Evolutionary conservation across 64 coral and sea anemone species (phyloP).

Genomic region (Dendrophyllia cribrosa): DNA sequence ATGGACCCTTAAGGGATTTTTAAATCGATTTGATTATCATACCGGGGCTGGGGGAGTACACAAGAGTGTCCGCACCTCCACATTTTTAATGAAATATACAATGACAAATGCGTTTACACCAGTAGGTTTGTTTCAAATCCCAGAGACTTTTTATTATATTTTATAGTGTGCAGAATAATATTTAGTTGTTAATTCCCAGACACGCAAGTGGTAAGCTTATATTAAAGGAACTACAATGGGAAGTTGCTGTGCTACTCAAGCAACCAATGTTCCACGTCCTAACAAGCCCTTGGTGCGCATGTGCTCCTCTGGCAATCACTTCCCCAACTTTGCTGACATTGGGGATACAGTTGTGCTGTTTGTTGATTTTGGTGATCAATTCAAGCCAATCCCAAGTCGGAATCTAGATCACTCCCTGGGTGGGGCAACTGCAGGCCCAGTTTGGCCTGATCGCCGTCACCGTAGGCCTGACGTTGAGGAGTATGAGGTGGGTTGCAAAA

Average conservation of each 20-base stretch:
- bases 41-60: no score
- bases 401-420: not conserved
- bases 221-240: not conserved
- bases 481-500: not conserved
- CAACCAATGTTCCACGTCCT: not conserved
- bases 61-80: no score
- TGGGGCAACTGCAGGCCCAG: not conserved
- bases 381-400: not conserved
- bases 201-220: no score
- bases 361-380: slow-evolving; percentile 49
- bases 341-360: slow-evolving; percentile 51
- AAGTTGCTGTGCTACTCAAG: not conserved
- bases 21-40: no score
- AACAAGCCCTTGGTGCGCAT: slow-evolving; percentile 28
- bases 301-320: slow-evolving; percentile 49
- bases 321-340: slow-evolving; percentile 63
- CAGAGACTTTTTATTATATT: no score
- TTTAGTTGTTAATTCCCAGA: no score
- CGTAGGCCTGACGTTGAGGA: not conserved
- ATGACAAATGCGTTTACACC: no score
- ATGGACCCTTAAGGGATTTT: no score
- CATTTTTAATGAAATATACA: no score
- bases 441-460: not conserved
- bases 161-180: no score
- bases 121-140: no score